A percentile compares a stretch with the other conserved stretches of the same genome.
Conservation (phyloP, 2,113 vertebrate genomes). For the Psophia crepitans region DNA sequence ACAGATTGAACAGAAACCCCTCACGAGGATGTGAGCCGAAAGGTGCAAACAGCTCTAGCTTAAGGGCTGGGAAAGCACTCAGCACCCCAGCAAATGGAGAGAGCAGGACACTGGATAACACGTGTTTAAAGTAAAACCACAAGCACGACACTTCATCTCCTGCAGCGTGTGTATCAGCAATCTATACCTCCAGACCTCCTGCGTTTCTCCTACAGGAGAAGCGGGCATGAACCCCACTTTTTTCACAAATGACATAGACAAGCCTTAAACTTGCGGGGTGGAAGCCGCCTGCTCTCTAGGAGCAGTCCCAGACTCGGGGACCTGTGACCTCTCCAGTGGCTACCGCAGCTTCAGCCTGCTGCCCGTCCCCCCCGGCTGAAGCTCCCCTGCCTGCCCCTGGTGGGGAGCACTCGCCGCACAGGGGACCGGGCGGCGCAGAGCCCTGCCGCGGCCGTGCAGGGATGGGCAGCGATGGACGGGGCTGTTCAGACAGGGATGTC, state of each 20-base stretch:
- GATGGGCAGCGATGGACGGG: background rate
- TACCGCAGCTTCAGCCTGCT: background rate
- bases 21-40: background rate
- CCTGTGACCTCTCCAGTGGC: background rate
- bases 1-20: background rate
- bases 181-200: background rate
- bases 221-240: background rate
- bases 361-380: background rate
- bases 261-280: background rate
- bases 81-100: background rate
- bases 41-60: background rate
- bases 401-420: background rate
- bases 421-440: background rate
- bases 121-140: background rate
- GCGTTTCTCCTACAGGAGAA: background rate
- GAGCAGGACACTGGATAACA: background rate
- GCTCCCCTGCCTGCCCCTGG: background rate
- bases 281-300: background rate
- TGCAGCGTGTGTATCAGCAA: background rate
- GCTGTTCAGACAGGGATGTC: background rate
- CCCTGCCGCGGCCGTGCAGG: background rate
- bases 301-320: background rate
- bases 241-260: background rate
- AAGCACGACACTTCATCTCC: background rate
- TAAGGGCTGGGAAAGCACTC: background rate